Evolutionary conservation across 92 coral and sea anemone genomes (phyloP).

Genomic region (Blastomussa wellsi): DNA sequence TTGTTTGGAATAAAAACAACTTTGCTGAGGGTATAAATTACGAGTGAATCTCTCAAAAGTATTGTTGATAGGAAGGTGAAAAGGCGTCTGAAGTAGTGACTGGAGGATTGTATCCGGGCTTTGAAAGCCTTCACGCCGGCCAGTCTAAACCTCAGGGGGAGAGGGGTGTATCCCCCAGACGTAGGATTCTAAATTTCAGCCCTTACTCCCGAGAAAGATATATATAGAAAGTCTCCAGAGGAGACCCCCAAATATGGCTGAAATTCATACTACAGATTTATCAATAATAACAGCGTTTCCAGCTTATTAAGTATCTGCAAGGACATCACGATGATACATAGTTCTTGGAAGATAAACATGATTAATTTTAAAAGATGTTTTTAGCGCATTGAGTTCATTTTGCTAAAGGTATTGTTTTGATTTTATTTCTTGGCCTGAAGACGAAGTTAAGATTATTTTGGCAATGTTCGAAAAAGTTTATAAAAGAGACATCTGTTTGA

Average conservation of each 20-base stretch:
- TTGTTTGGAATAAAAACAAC: background rate
- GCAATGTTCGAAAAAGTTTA: background rate
- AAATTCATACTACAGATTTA: no score
- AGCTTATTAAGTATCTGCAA: background rate
- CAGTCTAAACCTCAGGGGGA: background rate
- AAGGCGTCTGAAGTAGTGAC: background rate
- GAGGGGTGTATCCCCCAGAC: no score
- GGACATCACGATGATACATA: background rate
- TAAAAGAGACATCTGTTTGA: background rate
- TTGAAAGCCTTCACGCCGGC: background rate
- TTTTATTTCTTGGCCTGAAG: background rate
- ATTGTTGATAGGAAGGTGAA: no score
- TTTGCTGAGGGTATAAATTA: no score
- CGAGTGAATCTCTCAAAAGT: no score
- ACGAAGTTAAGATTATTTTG: background rate
- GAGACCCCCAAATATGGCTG: no score
- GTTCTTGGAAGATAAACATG: background rate
- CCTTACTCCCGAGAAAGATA: no score
- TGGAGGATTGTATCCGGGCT: background rate
- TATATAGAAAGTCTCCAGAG: no score
- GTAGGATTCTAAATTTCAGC: no score
- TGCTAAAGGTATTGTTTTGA: background rate
- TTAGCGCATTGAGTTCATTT: background rate
- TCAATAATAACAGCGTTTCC: no score
- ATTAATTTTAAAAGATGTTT: slow-evolving; percentile 5